Evolutionary conservation across 2,113 vertebrate genomes (phyloP), one percentile per base, ranked within the genome.

Genomic region (Sarotherodon lohbergeri): DNA sequence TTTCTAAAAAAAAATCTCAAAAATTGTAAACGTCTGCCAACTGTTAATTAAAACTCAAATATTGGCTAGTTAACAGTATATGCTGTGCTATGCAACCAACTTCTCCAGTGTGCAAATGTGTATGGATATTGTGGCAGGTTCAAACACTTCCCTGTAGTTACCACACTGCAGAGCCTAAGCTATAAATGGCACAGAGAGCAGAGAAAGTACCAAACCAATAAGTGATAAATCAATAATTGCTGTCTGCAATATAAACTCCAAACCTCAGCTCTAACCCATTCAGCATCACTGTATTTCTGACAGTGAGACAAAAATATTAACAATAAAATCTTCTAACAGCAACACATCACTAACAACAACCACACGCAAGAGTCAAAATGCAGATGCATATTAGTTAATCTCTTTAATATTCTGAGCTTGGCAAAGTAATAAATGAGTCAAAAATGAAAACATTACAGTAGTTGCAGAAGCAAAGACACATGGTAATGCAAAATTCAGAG

Each of bases 81-180:
- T 4, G 1, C 24, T 41, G 8, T n/a, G 32, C 34, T 83, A 22
- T 10, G 50, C 41, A 12, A 29, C 12, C 11, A 59, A 27, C 22
- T 14, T 66, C 11, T 68, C 7, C 24, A 10, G 22, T 41, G n/a
- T 46, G 24, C 46, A 32, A 76, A 79, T 17, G 29, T 63, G 10
- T 61, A n/a, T 55, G 29, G 19, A 56, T 39, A 39, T n/a, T 57
- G 50, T 57, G 13, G n/a, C 9, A 6, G 41, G 19, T n/a, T 59
- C 56, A 55, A 90, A 80, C 61, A 94, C 63, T 80, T 92, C 81
- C 63, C 63, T 68, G 11, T 12, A 66, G 68, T 85, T 88, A 81
- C 88, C 87, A 91, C 86, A 84, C 80, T 87, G 88, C 89, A 90
- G 66, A 94, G 90, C 86, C 14, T 91, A 63, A 84, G 82, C 41